A percentile compares a stretch with the other conserved stretches of the same genome.
Conservation (phyloP, 1,140 invertebrate genomes). For the Agraylea sexmaculata region DNA sequence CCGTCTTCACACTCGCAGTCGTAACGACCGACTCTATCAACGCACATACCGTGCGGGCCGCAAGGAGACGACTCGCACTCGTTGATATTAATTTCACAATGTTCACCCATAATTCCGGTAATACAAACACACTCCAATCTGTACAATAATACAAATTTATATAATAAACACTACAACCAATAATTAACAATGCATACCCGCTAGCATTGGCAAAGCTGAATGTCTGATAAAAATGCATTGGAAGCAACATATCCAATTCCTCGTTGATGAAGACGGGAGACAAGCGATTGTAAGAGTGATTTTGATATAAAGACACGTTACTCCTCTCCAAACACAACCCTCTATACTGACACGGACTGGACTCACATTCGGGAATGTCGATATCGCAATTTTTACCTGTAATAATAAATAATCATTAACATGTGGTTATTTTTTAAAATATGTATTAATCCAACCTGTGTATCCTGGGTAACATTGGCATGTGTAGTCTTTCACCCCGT, state of each 20-base stretch:
- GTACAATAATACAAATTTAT: constrained; percentile 15
- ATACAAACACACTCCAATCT: constrained; percentile 77
- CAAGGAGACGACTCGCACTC: constrained; percentile 79
- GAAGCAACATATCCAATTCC: constrained; percentile 40
- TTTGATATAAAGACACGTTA: constrained; percentile 57
- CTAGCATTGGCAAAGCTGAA: constrained; percentile 60
- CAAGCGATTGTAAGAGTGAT: constrained; percentile 26
- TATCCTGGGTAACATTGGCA: constrained; percentile 68
- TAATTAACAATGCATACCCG: too few species aligned
- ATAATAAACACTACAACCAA: too few species aligned
- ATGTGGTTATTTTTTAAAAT: too few species aligned
- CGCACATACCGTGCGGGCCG: constrained; percentile 53
- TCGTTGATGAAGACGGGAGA: constrained; percentile 25
- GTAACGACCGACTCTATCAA: constrained; percentile 58
- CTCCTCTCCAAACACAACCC: constrained; percentile 72
- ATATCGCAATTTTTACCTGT: constrained; percentile 67
- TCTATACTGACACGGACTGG: constrained; percentile 65
- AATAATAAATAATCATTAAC: constrained; percentile 18
- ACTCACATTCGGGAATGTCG: constrained; percentile 73
- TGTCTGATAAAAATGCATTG: constrained; percentile 49
- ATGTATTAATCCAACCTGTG: too few species aligned
- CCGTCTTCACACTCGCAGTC: constrained; percentile 69
- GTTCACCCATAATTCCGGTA: constrained; percentile 60
- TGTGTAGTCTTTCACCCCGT: constrained; percentile 67
- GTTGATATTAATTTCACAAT: constrained; percentile 80